phyloP scores from a whole-genome alignment of 2,888 invertebrate species.

The Dasypogon diadema region DNA sequence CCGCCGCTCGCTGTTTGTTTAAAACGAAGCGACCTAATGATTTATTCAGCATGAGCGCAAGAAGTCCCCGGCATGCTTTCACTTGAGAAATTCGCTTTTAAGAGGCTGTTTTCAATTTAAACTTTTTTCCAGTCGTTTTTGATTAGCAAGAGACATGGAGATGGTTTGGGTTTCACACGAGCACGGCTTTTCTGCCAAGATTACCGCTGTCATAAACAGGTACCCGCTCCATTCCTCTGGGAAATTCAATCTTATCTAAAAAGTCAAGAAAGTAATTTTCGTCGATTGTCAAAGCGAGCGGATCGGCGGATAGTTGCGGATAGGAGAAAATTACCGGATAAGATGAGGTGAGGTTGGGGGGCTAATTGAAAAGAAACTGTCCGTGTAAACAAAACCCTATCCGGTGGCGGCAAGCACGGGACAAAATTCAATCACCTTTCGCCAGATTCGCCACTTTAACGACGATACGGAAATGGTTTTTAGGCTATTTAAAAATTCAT shows the following conservation, averaged over 20 bases:
- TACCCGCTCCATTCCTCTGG: background rate
- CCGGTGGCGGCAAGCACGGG: background rate
- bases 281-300: background rate
- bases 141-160: slow-evolving; percentile 21
- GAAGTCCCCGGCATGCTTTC: slow-evolving; percentile 25
- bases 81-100: slow-evolving; percentile 41
- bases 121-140: slow-evolving; percentile 24
- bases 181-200: background rate
- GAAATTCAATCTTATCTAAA: background rate
- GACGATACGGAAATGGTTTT: slow-evolving; percentile 18
- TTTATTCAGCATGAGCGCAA: slow-evolving; percentile 15
- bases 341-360: background rate
- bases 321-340: background rate
- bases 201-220: background rate
- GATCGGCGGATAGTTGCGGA: background rate
- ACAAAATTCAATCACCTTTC: slow-evolving; percentile 19
- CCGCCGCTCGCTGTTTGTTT: slow-evolving; percentile 4
- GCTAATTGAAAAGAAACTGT: background rate
- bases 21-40: slow-evolving; percentile 18
- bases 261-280: slow-evolving; percentile 27
- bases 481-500: slow-evolving; percentile 7
- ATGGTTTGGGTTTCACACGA: slow-evolving; percentile 30
- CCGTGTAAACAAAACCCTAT: background rate
- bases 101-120: slow-evolving; percentile 28
- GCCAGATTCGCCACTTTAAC: background rate